Evolutionary conservation across 2,113 vertebrate species (phyloP).

Genomic region (Phyllostomus discolor): DNA sequence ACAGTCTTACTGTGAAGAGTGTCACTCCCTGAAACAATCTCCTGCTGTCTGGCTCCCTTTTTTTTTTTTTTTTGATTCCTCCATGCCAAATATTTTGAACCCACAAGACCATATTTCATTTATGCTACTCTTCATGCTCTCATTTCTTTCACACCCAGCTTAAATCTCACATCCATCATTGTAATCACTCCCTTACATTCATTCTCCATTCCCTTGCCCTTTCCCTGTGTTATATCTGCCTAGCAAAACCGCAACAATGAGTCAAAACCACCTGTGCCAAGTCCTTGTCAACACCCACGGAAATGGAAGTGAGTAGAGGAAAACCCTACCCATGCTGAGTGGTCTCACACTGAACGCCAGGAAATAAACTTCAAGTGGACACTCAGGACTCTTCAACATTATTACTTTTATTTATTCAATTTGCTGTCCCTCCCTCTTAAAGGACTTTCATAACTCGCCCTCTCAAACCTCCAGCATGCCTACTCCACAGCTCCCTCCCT

Average conservation of each 20-base stretch:
- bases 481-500: not conserved
- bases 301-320: not conserved
- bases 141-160: not conserved
- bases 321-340: not conserved
- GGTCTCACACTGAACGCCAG: not conserved
- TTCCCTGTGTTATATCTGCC: not conserved
- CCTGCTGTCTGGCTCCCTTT: not conserved
- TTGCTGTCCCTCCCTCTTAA: not conserved
- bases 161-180: not conserved
- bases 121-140: not conserved
- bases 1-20: not conserved
- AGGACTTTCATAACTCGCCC: not conserved
- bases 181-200: not conserved
- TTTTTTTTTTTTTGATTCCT: not conserved
- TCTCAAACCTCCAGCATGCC: not conserved
- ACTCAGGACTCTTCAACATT: not conserved
- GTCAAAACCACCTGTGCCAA: not conserved
- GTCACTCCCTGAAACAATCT: not conserved
- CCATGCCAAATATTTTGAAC: not conserved
- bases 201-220: not conserved
- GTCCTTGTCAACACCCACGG: not conserved
- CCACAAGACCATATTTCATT: not conserved
- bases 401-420: not conserved
- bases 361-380: not conserved
- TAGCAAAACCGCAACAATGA: not conserved